Conservation (phyloP, 2,888 invertebrate genomes). For the Pheosia gnoma region DNA sequence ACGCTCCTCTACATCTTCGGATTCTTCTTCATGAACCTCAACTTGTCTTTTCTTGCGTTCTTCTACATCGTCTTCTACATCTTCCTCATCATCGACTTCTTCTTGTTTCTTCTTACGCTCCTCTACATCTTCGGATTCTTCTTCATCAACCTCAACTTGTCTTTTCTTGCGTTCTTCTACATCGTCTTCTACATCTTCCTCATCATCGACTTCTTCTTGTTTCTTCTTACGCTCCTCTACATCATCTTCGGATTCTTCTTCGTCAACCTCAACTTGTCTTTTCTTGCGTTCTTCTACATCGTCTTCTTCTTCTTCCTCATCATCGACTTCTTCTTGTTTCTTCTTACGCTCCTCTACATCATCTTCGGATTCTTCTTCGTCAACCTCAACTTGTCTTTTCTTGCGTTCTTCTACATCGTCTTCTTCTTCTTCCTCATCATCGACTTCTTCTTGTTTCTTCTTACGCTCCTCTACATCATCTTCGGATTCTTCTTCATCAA, state of each 20-base stretch:
- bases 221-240: conserved; percentile 5
- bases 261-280: conserved; percentile 19
- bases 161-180: conserved; percentile 12
- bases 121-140: conserved; percentile 7
- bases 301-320: conserved; percentile 11
- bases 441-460: conserved; percentile 12
- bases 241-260: conserved; percentile 14
- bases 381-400: conserved; percentile 17
- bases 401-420: conserved; percentile 8
- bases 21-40: conserved; percentile 11
- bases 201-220: conserved; percentile 8
- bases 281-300: conserved; percentile 11
- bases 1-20: conserved; percentile 13
- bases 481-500: conserved; percentile 17
- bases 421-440: conserved; percentile 20
- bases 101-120: conserved; percentile 3
- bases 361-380: conserved; percentile 15
- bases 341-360: conserved; percentile 12
- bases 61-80: conserved; percentile 10
- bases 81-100: conserved; percentile 14
- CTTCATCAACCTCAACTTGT: conserved; percentile 16
- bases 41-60: conserved; percentile 16
- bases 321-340: conserved; percentile 16
- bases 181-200: conserved; percentile 14
- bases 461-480: conserved; percentile 14